Base-by-base conservation (phyloP, 30 jellyfish, hydroid and myxozoan species). In the Cassiopea andromeda region DNA sequence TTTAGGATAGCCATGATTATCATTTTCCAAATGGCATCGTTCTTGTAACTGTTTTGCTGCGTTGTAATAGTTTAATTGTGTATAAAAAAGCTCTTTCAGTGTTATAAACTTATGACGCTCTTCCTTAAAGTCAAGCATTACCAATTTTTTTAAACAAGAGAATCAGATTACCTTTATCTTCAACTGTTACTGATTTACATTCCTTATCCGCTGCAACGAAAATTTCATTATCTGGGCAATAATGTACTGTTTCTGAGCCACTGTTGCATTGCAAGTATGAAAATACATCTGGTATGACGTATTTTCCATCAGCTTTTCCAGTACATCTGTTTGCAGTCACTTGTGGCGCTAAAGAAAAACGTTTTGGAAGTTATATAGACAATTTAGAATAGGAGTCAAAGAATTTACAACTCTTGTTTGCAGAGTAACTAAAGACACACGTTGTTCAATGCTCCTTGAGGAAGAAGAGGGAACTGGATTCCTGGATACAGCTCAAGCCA, bases 281-380 rank as follows among this genome's bases (percentile, higher is more conserved):
- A 78, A 90, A 90, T 77, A 90, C 97, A 76, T 90, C 97, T 1
- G 92, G 81, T 17, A 90, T 48, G 47, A 80, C 75, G 75, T 87
- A 87, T 69, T 59, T 46, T 50, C 94, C 94, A 50, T 87, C 94
- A 38, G 94, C 81, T 44, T 69, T 66, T 1, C 90, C 94, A 1
- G 94, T 78, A 81, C 94, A 87, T 58, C 90, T 90, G 60, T 60
- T 77, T 13, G 89, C 74, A 27, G 89, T 38, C 68, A 84, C 86
- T 46, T 1, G 58, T 12, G 48, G 90, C 58, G 73, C 90, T 82
- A 80, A n/a, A 54, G 16, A 46, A 46, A 60, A 38, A 66, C 16
- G 75, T 14, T 17, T 5, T 17, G 50, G 17, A 14, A 77, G 1
- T 77, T 50, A 9, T 1, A 17, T 68, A 17, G 9, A 68, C 77